Percentiles rank a stretch among this genome's conserved stretches.
These are phyloP conservation scores for Lycia hirtaria DNA, from an alignment of 2,888 invertebrate species.

Conservation along the genomic window DNA sequence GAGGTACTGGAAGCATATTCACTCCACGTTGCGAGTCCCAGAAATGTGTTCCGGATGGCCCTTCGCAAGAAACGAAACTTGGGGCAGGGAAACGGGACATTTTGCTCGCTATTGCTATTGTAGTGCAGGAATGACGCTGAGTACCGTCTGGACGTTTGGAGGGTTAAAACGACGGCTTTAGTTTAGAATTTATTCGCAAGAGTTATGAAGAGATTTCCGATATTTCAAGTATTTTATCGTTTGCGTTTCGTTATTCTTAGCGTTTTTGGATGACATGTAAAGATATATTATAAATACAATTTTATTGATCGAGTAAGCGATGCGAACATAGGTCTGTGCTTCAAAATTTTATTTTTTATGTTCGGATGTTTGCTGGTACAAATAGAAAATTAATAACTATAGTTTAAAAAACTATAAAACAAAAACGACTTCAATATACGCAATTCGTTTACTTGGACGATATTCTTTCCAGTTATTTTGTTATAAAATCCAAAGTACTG, in stretches of 20 bases:
- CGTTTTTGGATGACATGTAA: not conserved
- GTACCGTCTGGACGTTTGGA: conserved; percentile 8
- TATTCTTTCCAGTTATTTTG: too few relatives aligned
- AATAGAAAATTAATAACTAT: too few relatives aligned
- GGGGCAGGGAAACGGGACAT: conserved; percentile 37
- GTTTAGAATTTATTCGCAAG: conserved; percentile 17
- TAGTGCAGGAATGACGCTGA: conserved; percentile 38
- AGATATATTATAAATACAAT: not conserved
- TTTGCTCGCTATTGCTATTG: conserved; percentile 33
- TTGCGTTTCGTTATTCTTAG: not conserved
- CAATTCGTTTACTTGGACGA: too few relatives aligned
- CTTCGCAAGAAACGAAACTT: conserved; percentile 69
- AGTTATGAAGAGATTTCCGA: conserved; percentile 1
- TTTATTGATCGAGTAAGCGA: too few relatives aligned
- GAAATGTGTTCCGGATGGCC: conserved; percentile 60
- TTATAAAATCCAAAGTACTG: too few relatives aligned
- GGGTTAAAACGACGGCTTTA: conserved; percentile 27
- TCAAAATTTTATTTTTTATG: too few relatives aligned
- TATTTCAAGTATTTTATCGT: not conserved
- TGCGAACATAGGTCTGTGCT: too few relatives aligned
- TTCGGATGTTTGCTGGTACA: too few relatives aligned
- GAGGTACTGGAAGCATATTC: conserved; percentile 44
- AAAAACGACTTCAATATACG: too few relatives aligned
- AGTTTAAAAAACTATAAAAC: too few relatives aligned
- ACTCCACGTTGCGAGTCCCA: conserved; percentile 58